Base-by-base conservation (phyloP, 1,140 invertebrate genomes). In the Stenopsyche tienmushanensis region DNA sequence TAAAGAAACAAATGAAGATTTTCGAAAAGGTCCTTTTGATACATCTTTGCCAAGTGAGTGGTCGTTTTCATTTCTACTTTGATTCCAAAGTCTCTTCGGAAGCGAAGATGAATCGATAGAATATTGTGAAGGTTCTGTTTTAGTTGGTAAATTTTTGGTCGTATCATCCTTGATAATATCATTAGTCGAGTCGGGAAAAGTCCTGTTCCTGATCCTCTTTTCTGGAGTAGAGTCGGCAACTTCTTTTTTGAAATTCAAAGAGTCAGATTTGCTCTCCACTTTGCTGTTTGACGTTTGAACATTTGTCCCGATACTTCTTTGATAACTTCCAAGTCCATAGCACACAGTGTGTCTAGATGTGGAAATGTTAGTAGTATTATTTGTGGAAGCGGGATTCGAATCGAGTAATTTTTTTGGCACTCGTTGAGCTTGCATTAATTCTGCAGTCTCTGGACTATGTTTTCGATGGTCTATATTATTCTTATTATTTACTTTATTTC, bases 151-250 rank as follows among this genome's bases (percentile, higher is more conserved):
- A 25, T 70, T 78, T 66, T 78, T 78, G 3, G 78, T 77, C 25
- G 29, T 45, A n/a, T 80, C 77, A 9, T 80, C 78, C 55, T 76
- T 73, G 29, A 44, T 54, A 45, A 41, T 65, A 53, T 80, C 79
- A 53, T 79, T 80, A 1, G 75, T 76, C 0, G 79, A 75, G 62
- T 81, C 79, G 1, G 80, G 80, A 65, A 80, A 81, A 3, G 80
- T 81, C 70, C 80, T 74, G 64, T 81, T 80, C 62, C 80, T 71
- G 3, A 81, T 62, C 69, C 78, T 72, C 58, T 81, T 81, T 60
- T 81, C 79, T 2, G 80, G 80, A 2, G 78, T 81, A 0, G 76
- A 79, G 57, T 81, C 80, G 13, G 78, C 79, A n/a, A 79, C 74
- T 70, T 81, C 80, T 67, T 80, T 81, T 45, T 80, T 81, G 55